Conservation (phyloP, 1,140 invertebrate genomes). For the Andrena cerasifolii region DNA sequence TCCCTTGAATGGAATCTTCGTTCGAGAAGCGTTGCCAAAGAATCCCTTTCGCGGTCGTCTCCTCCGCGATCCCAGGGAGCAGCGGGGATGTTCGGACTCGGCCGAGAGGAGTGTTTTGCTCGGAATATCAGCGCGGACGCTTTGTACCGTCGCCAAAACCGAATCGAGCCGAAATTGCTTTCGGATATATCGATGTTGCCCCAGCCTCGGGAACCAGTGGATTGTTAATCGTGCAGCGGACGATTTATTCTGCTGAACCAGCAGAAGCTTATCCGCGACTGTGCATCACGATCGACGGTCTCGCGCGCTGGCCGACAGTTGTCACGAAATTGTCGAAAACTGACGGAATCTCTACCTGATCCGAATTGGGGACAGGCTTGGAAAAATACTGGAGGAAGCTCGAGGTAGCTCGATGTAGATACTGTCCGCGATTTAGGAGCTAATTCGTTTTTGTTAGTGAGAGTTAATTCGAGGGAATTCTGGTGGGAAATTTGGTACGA, state of each 20-base stretch:
- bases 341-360: background rate
- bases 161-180: slow-evolving; percentile 28
- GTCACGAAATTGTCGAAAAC: background rate
- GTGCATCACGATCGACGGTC: background rate
- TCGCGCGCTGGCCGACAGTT: too few relatives aligned
- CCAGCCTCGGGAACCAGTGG: too few relatives aligned
- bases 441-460: too few relatives aligned
- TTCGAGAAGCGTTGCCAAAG: slow-evolving; percentile 8
- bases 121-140: slow-evolving; percentile 36
- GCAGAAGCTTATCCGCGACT: background rate
- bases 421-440: too few relatives aligned
- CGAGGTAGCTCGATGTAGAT: too few relatives aligned
- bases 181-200: slow-evolving; percentile 18
- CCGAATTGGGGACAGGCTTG: too few relatives aligned
- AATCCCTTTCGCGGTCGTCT: slow-evolving; percentile 12
- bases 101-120: slow-evolving; percentile 6
- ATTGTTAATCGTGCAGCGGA: slow-evolving; percentile 12
- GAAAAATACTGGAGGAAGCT: too few relatives aligned
- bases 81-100: background rate
- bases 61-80: background rate
- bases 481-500: too few relatives aligned
- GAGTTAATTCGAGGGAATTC: too few relatives aligned
- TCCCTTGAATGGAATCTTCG: background rate
- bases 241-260: slow-evolving; percentile 31
- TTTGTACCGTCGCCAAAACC: slow-evolving; percentile 40